Evolutionary conservation across 2,113 vertebrate species (phyloP).

Genomic region (Lophura nycthemera): DNA sequence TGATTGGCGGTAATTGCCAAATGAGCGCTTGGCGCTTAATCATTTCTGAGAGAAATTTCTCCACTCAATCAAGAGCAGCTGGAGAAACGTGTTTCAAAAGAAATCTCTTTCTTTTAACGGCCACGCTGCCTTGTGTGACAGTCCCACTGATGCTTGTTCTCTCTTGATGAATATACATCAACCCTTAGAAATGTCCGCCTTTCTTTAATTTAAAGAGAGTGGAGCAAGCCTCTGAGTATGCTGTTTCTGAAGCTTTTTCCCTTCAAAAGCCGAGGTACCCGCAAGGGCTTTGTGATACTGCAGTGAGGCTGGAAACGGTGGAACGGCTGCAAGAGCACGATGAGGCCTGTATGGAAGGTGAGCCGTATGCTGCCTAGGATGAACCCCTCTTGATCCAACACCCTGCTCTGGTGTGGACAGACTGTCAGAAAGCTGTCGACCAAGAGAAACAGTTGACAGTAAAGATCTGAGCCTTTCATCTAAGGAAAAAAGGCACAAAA

Average conservation of each 20-base stretch:
- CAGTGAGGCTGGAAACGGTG: constrained; percentile 70
- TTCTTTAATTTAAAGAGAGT: constrained; percentile 79
- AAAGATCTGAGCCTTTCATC: neutral
- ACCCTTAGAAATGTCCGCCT: constrained; percentile 5
- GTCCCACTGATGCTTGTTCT: neutral
- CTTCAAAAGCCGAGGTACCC: constrained; percentile 66
- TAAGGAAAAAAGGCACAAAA: neutral
- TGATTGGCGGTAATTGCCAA: neutral
- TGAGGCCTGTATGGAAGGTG: constrained; percentile 87
- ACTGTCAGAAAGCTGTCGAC: neutral
- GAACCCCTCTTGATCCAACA: neutral
- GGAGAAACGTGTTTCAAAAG: neutral
- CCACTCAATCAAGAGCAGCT: neutral
- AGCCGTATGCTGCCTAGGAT: neutral
- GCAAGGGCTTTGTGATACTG: constrained; percentile 17
- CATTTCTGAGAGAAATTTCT: neutral
- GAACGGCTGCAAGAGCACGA: constrained; percentile 83
- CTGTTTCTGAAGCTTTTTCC: constrained; percentile 81
- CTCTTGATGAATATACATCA: neutral
- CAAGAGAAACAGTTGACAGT: neutral
- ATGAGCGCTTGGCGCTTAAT: neutral
- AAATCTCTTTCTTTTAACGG: neutral
- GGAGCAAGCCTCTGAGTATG: constrained; percentile 82
- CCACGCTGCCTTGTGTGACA: neutral
- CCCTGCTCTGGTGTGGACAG: neutral